These are phyloP conservation scores for Lateolabrax maculatus DNA, from an alignment of 2,797 vertebrate species.

Conservation along the genomic window DNA sequence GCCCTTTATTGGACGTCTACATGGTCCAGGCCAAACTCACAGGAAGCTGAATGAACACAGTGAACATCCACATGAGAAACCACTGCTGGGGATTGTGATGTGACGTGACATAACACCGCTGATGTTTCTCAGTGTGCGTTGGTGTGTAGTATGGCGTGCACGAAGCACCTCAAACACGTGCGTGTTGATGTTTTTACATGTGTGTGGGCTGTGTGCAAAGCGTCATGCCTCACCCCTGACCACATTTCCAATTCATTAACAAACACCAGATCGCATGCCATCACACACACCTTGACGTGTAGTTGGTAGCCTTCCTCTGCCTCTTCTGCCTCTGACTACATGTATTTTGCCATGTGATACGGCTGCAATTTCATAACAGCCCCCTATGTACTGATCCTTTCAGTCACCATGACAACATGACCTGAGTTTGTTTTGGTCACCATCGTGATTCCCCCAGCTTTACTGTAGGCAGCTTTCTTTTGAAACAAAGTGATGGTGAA, in stretches of 20 bases:
- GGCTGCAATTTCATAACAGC: conserved; percentile 30
- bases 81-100: not conserved
- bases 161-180: not conserved
- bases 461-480: not conserved
- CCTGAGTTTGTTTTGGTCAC: conserved; percentile 29
- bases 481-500: not conserved
- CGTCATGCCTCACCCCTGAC: not conserved
- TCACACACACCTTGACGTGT: not conserved
- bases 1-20: not conserved
- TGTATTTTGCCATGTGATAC: not conserved
- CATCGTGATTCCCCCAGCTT: conserved; percentile 22
- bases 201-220: not conserved
- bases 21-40: not conserved
- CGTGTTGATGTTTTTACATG: not conserved
- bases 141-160: not conserved
- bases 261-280: not conserved
- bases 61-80: not conserved
- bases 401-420: conserved; percentile 51
- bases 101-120: not conserved
- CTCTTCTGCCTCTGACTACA: not conserved
- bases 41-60: conserved; percentile 1
- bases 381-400: not conserved
- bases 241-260: not conserved
- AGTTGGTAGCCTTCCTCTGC: not conserved
- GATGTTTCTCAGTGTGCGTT: not conserved